Evolutionary conservation across 2,113 vertebrate genomes (phyloP).

Genomic region (Castor canadensis): DNA sequence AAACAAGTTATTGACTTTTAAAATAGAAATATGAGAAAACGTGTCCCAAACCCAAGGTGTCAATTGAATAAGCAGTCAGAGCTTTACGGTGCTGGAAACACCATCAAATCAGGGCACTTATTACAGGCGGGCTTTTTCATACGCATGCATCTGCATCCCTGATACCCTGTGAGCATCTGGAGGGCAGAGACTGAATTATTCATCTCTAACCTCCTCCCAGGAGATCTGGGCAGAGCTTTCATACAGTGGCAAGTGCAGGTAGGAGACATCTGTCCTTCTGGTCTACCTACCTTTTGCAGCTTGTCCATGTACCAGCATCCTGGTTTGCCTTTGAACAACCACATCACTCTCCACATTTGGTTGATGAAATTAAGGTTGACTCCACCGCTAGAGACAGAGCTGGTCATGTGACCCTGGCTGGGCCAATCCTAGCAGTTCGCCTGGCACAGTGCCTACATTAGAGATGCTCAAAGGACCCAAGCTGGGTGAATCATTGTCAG

Average conservation of each 20-base stretch:
- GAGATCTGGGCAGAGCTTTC: not conserved
- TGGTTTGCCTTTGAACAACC: not conserved
- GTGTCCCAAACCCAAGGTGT: not conserved
- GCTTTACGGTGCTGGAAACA: not conserved
- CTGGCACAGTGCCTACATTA: not conserved
- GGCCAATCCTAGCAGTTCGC: not conserved
- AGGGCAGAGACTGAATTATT: not conserved
- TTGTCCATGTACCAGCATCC: not conserved
- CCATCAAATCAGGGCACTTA: not conserved
- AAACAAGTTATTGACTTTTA: slow-evolving; percentile 13
- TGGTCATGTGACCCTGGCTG: not conserved
- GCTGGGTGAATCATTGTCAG: not conserved
- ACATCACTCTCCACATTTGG: not conserved
- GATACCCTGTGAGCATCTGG: not conserved
- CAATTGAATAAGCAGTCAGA: not conserved
- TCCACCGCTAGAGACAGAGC: not conserved
- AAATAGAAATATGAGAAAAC: slow-evolving; percentile 22
- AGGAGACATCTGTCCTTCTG: not conserved
- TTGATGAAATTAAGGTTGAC: not conserved
- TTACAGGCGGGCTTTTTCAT: not conserved
- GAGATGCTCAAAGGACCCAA: not conserved
- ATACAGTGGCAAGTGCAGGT: not conserved
- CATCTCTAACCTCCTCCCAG: not conserved
- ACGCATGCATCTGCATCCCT: not conserved
- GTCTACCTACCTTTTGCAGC: not conserved